Percentiles rank a stretch among this genome's conserved stretches.
Conservation (phyloP, 37 sponge, comb jelly and placozoan species). For the Beroe ovata region DNA sequence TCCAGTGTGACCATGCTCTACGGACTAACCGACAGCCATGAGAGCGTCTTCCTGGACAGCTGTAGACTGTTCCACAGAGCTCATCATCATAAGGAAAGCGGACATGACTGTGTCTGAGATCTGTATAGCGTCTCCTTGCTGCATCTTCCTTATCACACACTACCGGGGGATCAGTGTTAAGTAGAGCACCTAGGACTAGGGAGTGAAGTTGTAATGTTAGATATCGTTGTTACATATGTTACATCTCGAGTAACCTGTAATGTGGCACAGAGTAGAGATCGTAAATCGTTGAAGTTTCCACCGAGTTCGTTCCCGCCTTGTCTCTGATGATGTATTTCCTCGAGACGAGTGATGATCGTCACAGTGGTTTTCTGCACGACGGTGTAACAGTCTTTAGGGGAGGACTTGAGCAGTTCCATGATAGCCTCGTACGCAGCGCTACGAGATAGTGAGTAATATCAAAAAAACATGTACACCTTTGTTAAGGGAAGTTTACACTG, state of each 20-base stretch:
- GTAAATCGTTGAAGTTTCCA: slow-evolving; percentile 79
- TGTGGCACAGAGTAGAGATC: slow-evolving; percentile 92
- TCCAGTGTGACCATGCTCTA: no score
- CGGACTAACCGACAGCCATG: slow-evolving; percentile 84
- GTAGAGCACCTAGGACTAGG: no score
- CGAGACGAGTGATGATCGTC: slow-evolving; percentile 76
- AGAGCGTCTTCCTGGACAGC: slow-evolving; percentile 96
- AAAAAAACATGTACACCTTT: no score
- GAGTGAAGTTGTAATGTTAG: no score
- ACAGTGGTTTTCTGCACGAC: slow-evolving; percentile 80
- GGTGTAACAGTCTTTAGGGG: slow-evolving; percentile 90
- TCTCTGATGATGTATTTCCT: slow-evolving; percentile 71
- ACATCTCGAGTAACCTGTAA: no score
- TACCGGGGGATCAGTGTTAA: slow-evolving; percentile 17
- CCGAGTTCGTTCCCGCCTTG: slow-evolving; percentile 70
- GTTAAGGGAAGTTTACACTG: no score
- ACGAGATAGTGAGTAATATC: no score
- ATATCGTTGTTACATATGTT: no score
- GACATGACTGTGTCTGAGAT: slow-evolving; percentile 82
- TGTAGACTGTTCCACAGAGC: slow-evolving; percentile 70
- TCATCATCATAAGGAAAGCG: slow-evolving; percentile 79
- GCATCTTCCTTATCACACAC: slow-evolving; percentile 86
- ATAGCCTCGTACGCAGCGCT: slow-evolving; percentile 93
- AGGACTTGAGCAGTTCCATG: slow-evolving; percentile 92
- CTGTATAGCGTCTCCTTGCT: slow-evolving; percentile 72